Base-by-base conservation (phyloP, 1,140 invertebrate species). In the Ceratosolen fusciceps region DNA sequence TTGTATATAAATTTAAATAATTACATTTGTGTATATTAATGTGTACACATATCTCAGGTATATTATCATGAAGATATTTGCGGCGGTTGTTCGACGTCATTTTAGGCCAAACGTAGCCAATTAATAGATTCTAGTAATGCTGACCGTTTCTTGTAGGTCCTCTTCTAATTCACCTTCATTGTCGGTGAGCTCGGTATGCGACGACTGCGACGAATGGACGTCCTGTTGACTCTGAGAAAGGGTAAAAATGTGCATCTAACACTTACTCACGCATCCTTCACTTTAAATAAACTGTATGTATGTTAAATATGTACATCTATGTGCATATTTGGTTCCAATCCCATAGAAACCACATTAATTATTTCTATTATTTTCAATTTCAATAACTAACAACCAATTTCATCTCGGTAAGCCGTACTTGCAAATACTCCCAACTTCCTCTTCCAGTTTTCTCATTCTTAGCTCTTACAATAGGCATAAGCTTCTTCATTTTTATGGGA, bases 261-360 rank as follows among this genome's bases (percentile, higher is more conserved):
- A 68, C 71, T 81, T 73, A 80, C 74, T 75, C 71, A 76, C 68
- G 76, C 58, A 81, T 74, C 12, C 31, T 75, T 52, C 52, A 31
- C 39, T 77, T 54, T 77, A 77, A 67, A 74, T 73, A 81, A 77
- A 81, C 43, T 74, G 39, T 81, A 77, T 74, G 39, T 81, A 77
- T 77, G 16, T 74, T 47, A 76, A 80, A 73, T 81, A 81, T 81
- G 54, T 81, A 81, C 80, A 81, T 77, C 75, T 81, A 81, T 81
- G 75, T 81, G 80, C 80, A 81, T 34, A 74, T 74, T 81, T 74
- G 71, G 29, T 76, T 80, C 79, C 74, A 80, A 80, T 80, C 79
- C 79, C 79, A 80, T 80, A 80, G 77, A 79, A 79, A 79, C 77
- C 71, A 19, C 43, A 56, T 34, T 49, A 67, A 34, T 37, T 37